These are phyloP conservation scores for Calonectris borealis DNA, from an alignment of 2,113 vertebrate genomes.

Conservation along the genomic window DNA sequence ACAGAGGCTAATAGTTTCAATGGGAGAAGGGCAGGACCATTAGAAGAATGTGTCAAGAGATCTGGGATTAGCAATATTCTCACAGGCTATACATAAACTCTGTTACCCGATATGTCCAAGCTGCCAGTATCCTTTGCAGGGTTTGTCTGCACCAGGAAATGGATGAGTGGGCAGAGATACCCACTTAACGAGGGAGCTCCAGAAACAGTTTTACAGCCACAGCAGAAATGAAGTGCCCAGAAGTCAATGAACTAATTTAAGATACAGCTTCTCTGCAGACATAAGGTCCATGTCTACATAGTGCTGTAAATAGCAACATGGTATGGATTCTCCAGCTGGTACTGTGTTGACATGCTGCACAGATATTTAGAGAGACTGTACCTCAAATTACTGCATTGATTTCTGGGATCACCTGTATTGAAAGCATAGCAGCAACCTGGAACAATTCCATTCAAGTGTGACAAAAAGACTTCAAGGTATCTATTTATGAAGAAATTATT, in stretches of 20 bases:
- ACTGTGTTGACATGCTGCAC: neutral
- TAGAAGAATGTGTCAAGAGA: neutral
- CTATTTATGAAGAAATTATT: neutral
- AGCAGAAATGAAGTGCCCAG: neutral
- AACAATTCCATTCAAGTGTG: neutral
- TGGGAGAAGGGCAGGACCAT: neutral
- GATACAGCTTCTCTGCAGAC: neutral
- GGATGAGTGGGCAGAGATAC: neutral
- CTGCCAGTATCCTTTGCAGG: neutral
- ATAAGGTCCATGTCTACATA: neutral
- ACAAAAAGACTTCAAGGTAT: neutral
- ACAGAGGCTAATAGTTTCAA: neutral
- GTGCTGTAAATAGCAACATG: neutral
- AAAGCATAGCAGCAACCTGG: neutral
- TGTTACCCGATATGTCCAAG: neutral
- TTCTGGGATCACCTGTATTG: neutral
- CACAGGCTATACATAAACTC: neutral
- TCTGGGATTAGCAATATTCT: neutral
- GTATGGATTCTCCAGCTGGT: slow-evolving; percentile 14
- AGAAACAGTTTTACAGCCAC: neutral
- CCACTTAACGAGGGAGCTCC: neutral
- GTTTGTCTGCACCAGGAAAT: rapidly evolving
- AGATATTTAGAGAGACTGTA: neutral
- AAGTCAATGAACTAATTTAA: slow-evolving; percentile 40
- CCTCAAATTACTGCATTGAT: neutral